Conservation (phyloP, 2,797 vertebrate species). For the Sebastes cheni region DNA sequence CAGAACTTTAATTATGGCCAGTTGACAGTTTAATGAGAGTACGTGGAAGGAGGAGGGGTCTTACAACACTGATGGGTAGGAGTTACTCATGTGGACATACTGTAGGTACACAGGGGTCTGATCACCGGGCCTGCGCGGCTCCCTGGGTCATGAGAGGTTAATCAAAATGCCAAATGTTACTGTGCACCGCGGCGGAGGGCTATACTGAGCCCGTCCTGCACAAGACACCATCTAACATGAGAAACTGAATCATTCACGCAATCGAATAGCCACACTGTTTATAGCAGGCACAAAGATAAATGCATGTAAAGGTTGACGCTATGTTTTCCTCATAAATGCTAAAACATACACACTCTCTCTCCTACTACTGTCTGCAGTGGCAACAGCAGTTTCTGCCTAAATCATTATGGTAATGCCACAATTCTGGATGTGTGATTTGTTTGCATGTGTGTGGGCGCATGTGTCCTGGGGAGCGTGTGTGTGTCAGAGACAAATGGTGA, state of each 20-base stretch:
- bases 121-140: conserved; percentile 18
- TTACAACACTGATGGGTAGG: conserved; percentile 12
- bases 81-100: conserved; percentile 15
- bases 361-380: neutral
- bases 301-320: neutral
- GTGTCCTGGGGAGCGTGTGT: conserved; percentile 4
- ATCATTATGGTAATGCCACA: conserved; percentile 14
- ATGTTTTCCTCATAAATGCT: neutral
- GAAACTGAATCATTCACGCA: conserved; percentile 47
- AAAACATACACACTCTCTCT: neutral
- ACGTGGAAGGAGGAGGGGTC: conserved; percentile 9
- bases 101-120: conserved; percentile 4
- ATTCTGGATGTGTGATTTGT: neutral
- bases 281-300: conserved; percentile 25
- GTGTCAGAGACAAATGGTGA: conserved; percentile 49
- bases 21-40: conserved; percentile 80
- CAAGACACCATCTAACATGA: conserved; percentile 36
- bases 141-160: conserved; percentile 44
- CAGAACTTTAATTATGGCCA: conserved; percentile 74
- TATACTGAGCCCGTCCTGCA: conserved; percentile 43
- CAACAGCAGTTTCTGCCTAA: conserved; percentile 1
- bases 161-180: conserved; percentile 76
- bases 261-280: conserved; percentile 11
- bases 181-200: conserved; percentile 29
- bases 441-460: conserved; percentile 27